Conservation (phyloP, 2,888 invertebrate species). For the Tromatobia lineatoria region DNA sequence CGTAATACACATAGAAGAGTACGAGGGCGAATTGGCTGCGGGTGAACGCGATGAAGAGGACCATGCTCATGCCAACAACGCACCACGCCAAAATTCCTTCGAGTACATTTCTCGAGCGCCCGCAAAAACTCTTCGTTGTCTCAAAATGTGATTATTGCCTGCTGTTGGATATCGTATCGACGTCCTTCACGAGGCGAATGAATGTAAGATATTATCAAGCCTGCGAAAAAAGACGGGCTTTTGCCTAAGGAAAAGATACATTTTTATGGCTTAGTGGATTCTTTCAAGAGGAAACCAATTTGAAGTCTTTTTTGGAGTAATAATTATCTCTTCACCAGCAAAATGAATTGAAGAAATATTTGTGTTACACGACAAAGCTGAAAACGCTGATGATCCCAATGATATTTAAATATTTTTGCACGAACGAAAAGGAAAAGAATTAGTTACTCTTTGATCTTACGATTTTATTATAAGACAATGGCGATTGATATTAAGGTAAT, state of each 20-base stretch:
- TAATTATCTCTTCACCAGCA: no score
- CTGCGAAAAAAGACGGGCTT: neutral
- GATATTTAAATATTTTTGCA: no score
- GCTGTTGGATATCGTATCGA: conserved; percentile 3
- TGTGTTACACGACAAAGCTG: no score
- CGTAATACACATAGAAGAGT: conserved; percentile 79
- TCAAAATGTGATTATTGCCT: conserved; percentile 88
- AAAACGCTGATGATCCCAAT: no score
- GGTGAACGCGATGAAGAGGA: conserved; percentile 74
- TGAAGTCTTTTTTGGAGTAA: no score
- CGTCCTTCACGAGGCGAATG: neutral
- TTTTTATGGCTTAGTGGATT: neutral
- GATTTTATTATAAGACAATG: no score
- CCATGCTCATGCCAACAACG: conserved; percentile 85
- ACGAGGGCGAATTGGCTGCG: conserved; percentile 70
- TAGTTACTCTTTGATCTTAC: no score
- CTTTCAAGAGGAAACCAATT: no score
- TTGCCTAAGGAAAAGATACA: neutral
- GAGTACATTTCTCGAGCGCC: conserved; percentile 91
- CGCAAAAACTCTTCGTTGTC: conserved; percentile 91
- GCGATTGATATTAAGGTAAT: no score
- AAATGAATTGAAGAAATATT: no score
- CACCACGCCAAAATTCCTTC: conserved; percentile 87
- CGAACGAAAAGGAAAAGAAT: no score
- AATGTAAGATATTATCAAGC: neutral